Evolutionary conservation across 1,140 invertebrate genomes (phyloP), one percentile per base, ranked within the genome.

Genomic region (Drosophila insularis): DNA sequence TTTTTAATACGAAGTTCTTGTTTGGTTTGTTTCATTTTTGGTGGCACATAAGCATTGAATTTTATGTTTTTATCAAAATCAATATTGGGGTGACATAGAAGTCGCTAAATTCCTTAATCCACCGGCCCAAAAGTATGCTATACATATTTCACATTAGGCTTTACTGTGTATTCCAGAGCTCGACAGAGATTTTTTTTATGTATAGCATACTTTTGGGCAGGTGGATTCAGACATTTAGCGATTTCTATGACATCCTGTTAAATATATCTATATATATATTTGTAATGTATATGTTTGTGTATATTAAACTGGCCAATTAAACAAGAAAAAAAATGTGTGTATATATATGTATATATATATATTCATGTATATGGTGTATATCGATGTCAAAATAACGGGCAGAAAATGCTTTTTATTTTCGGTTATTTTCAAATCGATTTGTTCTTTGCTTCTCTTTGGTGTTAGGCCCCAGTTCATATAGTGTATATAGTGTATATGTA

Each of bases 61-160:
- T 67, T 55, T 56, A 32, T 55, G 53, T 74, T 70, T 46, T 65
- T 82, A 71, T 55, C 46, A 80, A 80, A 78, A 80, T 80, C 74
- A 77, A 65, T 73, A 76, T 71, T 27, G 23, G 23, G 23, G 6
- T 27, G 4, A 5, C 27, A 27, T 2, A 27, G 5, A 27, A 27
- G 6, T 27, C 27, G 27, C 27, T 27, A 27, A 27, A 27, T 27
- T 4, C 27, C 27, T 27, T 27, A 27, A 27, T 27, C 27, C 27
- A 6, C 27, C 27, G 4, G 27, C 27, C 27, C 5, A 27, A 27
- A 27, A 27, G 27, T 27, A 27, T 27, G 27, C 27, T 27, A 6
- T 27, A 27, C 27, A 5, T 27, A 27, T 27, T 1, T 5, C 23
- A 27, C 6, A 27, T 4, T 27, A 27, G 4, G 23, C 23, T 27